These are phyloP conservation scores for Hirtodrosophila alboralis DNA, from an alignment of 2,888 invertebrate genomes.

Conservation along the genomic window DNA sequence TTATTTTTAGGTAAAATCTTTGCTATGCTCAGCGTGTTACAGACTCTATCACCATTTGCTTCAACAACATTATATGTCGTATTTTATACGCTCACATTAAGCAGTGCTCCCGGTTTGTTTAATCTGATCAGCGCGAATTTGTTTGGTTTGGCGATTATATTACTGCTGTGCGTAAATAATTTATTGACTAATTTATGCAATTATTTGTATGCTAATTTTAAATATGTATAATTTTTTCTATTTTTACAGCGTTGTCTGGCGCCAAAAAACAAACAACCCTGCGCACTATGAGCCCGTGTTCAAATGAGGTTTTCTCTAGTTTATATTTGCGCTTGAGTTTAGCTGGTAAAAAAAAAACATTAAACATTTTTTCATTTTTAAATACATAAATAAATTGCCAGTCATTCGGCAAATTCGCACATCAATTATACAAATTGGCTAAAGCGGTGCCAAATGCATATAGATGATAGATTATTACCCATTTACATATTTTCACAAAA, in stretches of 20 bases:
- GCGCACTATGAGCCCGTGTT: slow-evolving; percentile 60
- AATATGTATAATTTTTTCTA: background rate
- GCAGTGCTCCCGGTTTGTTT: slow-evolving; percentile 86
- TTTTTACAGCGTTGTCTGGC: slow-evolving; percentile 65
- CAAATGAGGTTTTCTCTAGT: slow-evolving; percentile 33
- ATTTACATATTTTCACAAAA: slow-evolving; percentile 23
- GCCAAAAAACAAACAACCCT: slow-evolving; percentile 48
- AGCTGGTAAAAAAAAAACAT: background rate
- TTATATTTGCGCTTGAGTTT: too few species aligned
- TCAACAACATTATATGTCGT: slow-evolving; percentile 87
- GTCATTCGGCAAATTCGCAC: slow-evolving; percentile 40
- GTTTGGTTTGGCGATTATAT: slow-evolving; percentile 60
- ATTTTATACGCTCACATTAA: slow-evolving; percentile 87
- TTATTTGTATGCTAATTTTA: slow-evolving; percentile 8
- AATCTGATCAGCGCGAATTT: slow-evolving; percentile 85
- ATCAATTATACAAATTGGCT: slow-evolving; percentile 33
- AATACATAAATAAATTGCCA: slow-evolving; percentile 8
- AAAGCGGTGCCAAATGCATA: slow-evolving; percentile 2
- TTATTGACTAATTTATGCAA: background rate
- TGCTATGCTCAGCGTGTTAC: slow-evolving; percentile 87
- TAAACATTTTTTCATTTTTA: too few species aligned
- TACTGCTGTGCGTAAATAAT: slow-evolving; percentile 72
- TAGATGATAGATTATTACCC: background rate
- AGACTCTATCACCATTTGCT: slow-evolving; percentile 86
- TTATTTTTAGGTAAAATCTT: slow-evolving; percentile 88